A percentile compares a stretch with the other conserved stretches of the same genome.
Conservation (phyloP, 92 coral and sea anemone genomes). For the Scolanthus callimorphus region DNA sequence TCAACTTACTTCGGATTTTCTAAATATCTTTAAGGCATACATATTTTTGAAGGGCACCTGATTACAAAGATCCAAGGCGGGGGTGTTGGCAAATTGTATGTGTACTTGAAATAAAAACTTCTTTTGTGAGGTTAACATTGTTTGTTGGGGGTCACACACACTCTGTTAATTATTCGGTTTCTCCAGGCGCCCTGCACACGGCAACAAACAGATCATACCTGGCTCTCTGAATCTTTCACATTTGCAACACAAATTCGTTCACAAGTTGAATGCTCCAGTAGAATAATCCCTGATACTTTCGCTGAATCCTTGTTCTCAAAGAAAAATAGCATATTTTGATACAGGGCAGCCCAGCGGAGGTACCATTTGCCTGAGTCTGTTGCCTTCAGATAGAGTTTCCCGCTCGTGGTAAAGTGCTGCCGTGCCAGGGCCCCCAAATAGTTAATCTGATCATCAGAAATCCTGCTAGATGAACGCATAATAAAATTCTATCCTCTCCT, state of each 20-base stretch:
- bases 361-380: conserved; percentile 89
- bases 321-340: conserved; percentile 88
- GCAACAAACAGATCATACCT: conserved; percentile 72
- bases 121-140: no score
- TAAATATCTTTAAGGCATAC: conserved; percentile 1
- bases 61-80: conserved; percentile 3
- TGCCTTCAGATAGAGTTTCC: conserved; percentile 60
- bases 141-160: no score
- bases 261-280: conserved; percentile 84
- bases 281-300: conserved; percentile 72
- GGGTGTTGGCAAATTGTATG: conserved; percentile 7
- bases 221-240: conserved; percentile 75
- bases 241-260: conserved; percentile 83
- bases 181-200: no score
- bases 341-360: conserved; percentile 72
- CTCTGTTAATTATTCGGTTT: no score
- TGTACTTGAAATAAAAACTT: conserved; percentile 9
- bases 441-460: conserved; percentile 71
- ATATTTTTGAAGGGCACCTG: conserved; percentile 7
- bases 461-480: conserved; percentile 77
- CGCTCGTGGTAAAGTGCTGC: conserved; percentile 65
- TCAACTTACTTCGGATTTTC: no score
- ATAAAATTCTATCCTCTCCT: no score
- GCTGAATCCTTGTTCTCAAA: conserved; percentile 84
- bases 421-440: conserved; percentile 71